Evolutionary conservation across 1,140 invertebrate species (phyloP), one percentile per base, ranked within the genome.

Genomic region (Vollenhovia emeryi): DNA sequence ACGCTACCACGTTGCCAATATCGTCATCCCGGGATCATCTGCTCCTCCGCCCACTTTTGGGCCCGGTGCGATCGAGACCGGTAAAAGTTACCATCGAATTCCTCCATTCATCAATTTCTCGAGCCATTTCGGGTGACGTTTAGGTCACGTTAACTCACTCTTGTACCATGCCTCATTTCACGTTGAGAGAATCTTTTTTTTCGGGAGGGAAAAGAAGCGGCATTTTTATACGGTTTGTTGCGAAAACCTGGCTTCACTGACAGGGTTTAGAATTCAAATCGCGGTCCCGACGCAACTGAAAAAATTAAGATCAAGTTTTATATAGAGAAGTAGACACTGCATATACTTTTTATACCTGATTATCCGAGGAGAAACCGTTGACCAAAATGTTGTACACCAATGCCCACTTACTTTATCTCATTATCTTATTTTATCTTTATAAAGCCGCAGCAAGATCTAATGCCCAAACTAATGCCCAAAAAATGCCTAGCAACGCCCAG

Each of bases 41-140:
- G 87, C 80, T 83, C 60, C 84, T 88, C 84, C 90, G 85, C 89
- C 87, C 88, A 91, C 89, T 91, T 92, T 87, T 43, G 79, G 87
- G 86, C 64, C 89, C 75, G 85, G 79, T 78, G 74, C 62, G 68
- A 89, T 86, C 90, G 71, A 66, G 68, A 84, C 78, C 86, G 80
- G 89, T 89, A 90, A 89, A 92, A 91, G 79, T 88, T 87, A 80
- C 85, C 66, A 69, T 66, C 62, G 79, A 84, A 73, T 87, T 89
- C 87, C 87, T 90, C 87, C 88, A 80, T 87, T 89, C 73, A 45
- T 85, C 27, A 80, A 57, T 43, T 88, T 79, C 52, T 74, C 52
- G 24, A 55, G 24, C n/a, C 21, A 45, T 68, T 64, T 69, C 24
- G 62, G 11, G 11, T 52, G n/a, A 43, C 24, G 27, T 33, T 50